Base-by-base conservation (phyloP, 2,888 invertebrate species). In the Oscheius sp. region DNA sequence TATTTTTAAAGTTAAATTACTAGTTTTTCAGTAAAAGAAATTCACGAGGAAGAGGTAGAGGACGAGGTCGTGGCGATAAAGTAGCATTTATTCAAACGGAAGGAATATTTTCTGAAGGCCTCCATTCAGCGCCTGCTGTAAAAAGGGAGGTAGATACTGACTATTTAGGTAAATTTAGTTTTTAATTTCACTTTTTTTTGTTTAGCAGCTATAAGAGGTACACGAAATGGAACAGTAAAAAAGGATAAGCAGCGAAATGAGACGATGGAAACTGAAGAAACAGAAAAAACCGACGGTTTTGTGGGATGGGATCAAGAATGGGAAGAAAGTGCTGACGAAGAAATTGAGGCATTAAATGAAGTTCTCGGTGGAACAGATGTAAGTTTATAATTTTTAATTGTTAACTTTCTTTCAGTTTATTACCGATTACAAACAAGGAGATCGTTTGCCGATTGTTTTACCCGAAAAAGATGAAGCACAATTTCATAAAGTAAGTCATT, bases 21-120 rank as follows among this genome's bases (percentile, higher is more conserved):
- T 6, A 17, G 15, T 37, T 5, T 12, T 58, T 20, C 37, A 67
- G 73, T 5, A n/a, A 71, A 31, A 39, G 75, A 8, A 20, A 72
- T 34, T 31, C 70, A 15, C 72, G 65, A 15, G 52, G 45, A 2
- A 53, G 72, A 27, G 52, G 69, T 20, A 52, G 71, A 66, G 65
- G 69, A 23, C 33, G 65, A 37, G 68, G 65, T 25, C 39, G 63
- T 27, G 63, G 70, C 31, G 69, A 45, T n/a, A 50, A 65, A 27
- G 55, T 48, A n/a, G 58, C 48, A 15, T 68, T 79, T 5, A 79
- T 79, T 64, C 75, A 75, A 61, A 73, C 77, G 10, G 71, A 74
- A 15, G 75, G 75, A 70, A 71, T 78, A 20, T 76, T 76, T 34
- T 76, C 76, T 1, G 74, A 74, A 50, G 76, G 76, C 17, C 55